Percentiles rank a stretch among this genome's conserved stretches.
Conservation (phyloP, 2,888 invertebrate genomes). For the Tenodera sinensis region DNA sequence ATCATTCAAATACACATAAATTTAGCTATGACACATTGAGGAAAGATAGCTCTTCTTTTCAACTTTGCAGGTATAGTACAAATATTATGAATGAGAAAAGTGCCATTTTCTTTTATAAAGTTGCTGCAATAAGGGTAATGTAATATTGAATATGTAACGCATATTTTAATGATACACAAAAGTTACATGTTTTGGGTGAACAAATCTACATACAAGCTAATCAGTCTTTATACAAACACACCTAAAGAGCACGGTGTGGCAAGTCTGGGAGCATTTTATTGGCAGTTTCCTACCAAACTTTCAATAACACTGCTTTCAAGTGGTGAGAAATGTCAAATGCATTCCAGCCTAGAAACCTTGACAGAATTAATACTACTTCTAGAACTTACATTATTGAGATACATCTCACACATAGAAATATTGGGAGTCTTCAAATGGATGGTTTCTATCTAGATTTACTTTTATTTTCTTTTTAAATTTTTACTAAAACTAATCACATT, state of each 20-base stretch:
- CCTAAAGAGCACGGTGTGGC: not conserved
- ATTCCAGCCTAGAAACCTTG: not conserved
- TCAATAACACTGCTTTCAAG: not conserved
- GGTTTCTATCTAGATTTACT: not conserved
- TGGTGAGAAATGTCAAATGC: not conserved
- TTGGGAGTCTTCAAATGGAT: not conserved
- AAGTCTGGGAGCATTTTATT: not conserved
- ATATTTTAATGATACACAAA: not conserved
- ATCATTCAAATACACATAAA: conserved; percentile 5
- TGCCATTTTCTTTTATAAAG: not conserved
- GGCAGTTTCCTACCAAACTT: not conserved
- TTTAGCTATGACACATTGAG: conserved; percentile 8
- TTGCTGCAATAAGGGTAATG: not conserved
- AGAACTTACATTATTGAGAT: not conserved
- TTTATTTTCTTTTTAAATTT: not conserved
- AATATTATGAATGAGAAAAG: conserved; percentile 3
- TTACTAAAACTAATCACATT: not conserved
- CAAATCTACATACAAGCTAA: conserved; percentile 36
- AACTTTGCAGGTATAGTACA: conserved; percentile 11
- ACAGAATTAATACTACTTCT: not conserved
- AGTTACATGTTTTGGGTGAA: not conserved
- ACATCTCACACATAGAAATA: not conserved
- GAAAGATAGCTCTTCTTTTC: conserved; percentile 1
- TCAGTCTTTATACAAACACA: conserved; percentile 46
- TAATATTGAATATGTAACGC: not conserved